Conservation (phyloP, 1,140 invertebrate genomes). For the Acromyrmex heyeri region DNA sequence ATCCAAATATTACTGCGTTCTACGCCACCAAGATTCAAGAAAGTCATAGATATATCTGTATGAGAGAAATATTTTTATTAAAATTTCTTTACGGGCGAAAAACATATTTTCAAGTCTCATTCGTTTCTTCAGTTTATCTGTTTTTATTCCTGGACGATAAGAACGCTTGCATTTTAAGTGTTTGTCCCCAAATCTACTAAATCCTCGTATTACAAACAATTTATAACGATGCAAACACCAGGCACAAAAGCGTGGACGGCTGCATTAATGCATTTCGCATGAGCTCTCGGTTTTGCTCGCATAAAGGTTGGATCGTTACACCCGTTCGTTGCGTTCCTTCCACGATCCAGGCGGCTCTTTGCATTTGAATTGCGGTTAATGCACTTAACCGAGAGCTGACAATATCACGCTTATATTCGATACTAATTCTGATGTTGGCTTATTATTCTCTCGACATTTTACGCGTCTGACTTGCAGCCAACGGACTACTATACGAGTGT, state of each 20-base stretch:
- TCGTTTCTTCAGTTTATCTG: neutral
- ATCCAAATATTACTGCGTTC: conserved; percentile 38
- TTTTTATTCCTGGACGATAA: conserved; percentile 6
- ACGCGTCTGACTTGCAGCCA: neutral
- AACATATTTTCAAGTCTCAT: neutral
- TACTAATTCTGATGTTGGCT: neutral
- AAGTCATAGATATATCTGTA: neutral
- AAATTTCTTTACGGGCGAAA: neutral
- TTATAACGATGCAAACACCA: conserved; percentile 31
- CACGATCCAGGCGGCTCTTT: conserved; percentile 5
- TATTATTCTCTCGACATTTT: neutral
- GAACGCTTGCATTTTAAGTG: neutral
- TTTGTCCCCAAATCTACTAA: neutral
- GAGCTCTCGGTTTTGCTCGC: conserved; percentile 6
- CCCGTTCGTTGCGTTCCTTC: conserved; percentile 3
- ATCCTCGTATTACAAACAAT: conserved; percentile 29
- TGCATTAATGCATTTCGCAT: conserved; percentile 23
- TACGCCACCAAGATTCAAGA: conserved; percentile 26
- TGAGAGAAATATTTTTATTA: conserved; percentile 11
- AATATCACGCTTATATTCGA: neutral
- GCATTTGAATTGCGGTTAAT: conserved; percentile 43
- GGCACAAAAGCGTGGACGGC: conserved; percentile 10
- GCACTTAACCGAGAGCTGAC: conserved; percentile 40
- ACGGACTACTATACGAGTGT: neutral
- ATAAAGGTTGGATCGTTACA: neutral